Evolutionary conservation across 2,797 vertebrate species (phyloP), one percentile per base, ranked within the genome.

Genomic region (Hylomyscus alleni): DNA sequence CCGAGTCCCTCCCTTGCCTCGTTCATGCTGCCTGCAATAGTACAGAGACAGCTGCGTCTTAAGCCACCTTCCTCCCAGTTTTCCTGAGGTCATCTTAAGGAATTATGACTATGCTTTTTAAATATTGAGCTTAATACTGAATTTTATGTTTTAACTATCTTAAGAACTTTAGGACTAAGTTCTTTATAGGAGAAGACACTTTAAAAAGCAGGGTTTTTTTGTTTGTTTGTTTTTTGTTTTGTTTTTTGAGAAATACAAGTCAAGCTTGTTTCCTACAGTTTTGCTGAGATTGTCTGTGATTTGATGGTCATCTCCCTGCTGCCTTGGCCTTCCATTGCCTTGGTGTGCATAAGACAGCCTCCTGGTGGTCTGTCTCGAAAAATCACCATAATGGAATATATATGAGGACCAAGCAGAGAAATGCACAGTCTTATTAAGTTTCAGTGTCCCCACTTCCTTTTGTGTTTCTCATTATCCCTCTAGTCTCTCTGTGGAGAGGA

Each of bases 381-480:
- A 94, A 96, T 96, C 62, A 83, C 73, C 81, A n/a, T 85, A 94
- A 97, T 95, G 96, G 96, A 96, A 93, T 97, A 94, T 98, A 94
- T 78, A 94, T 91, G 92, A 96, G 92, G 89, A 96, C 96, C 87
- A 95, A 81, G 65, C 58, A 22, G 15, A 50, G 88, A 96, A 92
- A 94, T 78, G 95, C 93, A 93, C 95, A n/a, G 62, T 31, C 78
- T 96, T 95, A 94, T 95, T 91, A 95, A 86, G 92, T 96, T 78
- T 91, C 93, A 85, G 44, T 10, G 78, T 77, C 82, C 93, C 76
- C 4, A 52, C 72, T 83, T 2, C 3, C 90, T 62, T 76, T 92
- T 80, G 78, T 91, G 72, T 85, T 95, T 93, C 58, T 82, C 91
- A 88, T 97, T 95, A 92, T 75, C 0, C 22, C 69, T 91, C 56